Evolutionary conservation across 2,113 vertebrate species (phyloP), one percentile per base, ranked within the genome.

Genomic region (Carassius carassius): DNA sequence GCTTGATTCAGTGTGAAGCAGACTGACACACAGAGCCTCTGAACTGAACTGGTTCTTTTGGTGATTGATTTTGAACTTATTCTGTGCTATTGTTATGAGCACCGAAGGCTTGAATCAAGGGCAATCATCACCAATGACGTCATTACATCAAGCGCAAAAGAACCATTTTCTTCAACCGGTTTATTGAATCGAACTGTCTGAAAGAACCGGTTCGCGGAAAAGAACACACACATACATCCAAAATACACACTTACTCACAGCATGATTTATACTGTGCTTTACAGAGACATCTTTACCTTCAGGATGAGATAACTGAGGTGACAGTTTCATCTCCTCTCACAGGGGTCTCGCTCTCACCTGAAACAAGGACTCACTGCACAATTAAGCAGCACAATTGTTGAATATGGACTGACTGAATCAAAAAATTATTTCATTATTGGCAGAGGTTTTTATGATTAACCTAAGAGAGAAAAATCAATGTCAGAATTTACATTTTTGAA

Each of bases 241-340:
- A 73, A 73, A 74, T 49, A 49, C 41, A 74, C 70, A 74, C 41
- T 21, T 41, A 74, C 70, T 74, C 41, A 74, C 74, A 76, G 74
- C 74, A 76, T 19, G 47, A 49, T 47, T 13, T 76, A 32, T 54
- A 49, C 73, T 75, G 74, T 51, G 74, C 25, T 76, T 76, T 76
- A 54, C 23, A 47, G 70, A 41, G n/a, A 11, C 32, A 78, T 60
- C 32, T 56, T 60, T 60, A 35, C 19, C 29, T 54, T 78, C 76
- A 60, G 76, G 19, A 37, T 60, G 54, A 7, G 12, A 56, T 14
- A 78, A 78, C 76, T 60, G 49, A 35, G 54, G 32, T n/a, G 76
- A 78, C 76, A 13, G 75, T 58, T 78, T 78, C 17, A 56, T 78
- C 29, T 78, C 29, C 47, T 75, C 11, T 37, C 51, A 35, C 11